Evolutionary conservation across 2,888 invertebrate genomes (phyloP), one percentile per base, ranked within the genome.

Genomic region (Prenolepis imparis): DNA sequence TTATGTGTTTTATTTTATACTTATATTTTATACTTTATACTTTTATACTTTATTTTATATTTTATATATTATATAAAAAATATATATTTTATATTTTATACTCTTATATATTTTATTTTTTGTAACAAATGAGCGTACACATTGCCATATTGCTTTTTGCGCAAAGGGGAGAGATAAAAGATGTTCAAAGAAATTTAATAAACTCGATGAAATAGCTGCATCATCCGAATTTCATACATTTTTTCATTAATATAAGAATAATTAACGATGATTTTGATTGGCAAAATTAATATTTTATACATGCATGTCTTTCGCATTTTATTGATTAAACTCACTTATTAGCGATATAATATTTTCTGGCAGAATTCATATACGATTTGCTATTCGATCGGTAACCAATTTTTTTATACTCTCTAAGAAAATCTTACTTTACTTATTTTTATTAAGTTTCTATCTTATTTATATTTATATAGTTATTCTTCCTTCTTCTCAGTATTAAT

Each of bases 101-200:
- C 36, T 36, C 36, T 36, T 36, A 36, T 28, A 41, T 15, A 21
- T 0, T 3, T 15, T 73, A n/a, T 21, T 41, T 6, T 52, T 64
- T 24, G 3, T 55, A 67, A 55, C 3, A 9, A 5, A 74, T 18
- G 11, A 18, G n/a, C 41, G 36, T 72, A n/a, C n/a, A 24, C 18
- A 55, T 21, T 64, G 36, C 77, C 55, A 84, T 83, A 80, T 85
- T 87, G 64, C 83, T 70, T 39, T 39, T 83, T 77, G 21, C 15
- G 39, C 18, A 39, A 63, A 59, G 12, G 24, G 36, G 59, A 72
- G 32, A 64, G 67, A 64, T 36, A 72, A 77, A 66, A 67, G 78
- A 85, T 84, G 85, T 86, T 86, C 89, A 86, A 90, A 89, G 89
- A 91, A 88, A 91, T 91, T 91, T 91, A 91, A 91, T 91, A 91